Evolutionary conservation across 2,113 vertebrate genomes (phyloP).

Genomic region (Gymnarchus niloticus): DNA sequence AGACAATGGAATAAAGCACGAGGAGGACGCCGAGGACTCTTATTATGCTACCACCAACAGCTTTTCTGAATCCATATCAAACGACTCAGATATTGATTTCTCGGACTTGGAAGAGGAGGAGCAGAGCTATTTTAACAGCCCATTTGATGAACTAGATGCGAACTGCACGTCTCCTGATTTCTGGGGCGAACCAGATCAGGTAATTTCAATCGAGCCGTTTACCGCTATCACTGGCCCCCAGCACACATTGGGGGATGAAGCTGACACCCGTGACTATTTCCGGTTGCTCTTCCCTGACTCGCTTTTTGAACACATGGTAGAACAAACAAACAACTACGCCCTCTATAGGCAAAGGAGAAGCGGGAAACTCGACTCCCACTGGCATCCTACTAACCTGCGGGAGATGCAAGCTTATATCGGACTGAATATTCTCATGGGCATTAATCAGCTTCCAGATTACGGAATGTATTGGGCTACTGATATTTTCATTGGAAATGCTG

Average conservation of each 20-base stretch:
- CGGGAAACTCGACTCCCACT: constrained; percentile 68
- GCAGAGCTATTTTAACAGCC: constrained; percentile 62
- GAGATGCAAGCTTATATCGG: constrained; percentile 71
- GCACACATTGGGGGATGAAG: constrained; percentile 71
- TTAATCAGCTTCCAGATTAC: constrained; percentile 71
- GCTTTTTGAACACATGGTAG: constrained; percentile 77
- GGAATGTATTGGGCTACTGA: constrained; percentile 76
- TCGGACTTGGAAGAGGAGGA: constrained; percentile 73
- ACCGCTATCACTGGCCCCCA: constrained; percentile 64
- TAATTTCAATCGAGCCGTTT: constrained; percentile 67
- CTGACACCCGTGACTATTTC: constrained; percentile 76
- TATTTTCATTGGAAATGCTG: constrained; percentile 70
- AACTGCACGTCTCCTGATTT: constrained; percentile 66
- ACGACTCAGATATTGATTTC: constrained; percentile 75
- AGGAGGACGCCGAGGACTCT: constrained; percentile 66
- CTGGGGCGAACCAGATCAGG: constrained; percentile 73
- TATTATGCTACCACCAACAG: constrained; percentile 65
- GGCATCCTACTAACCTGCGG: constrained; percentile 68
- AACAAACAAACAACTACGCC: constrained; percentile 79
- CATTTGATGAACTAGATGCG: constrained; percentile 57
- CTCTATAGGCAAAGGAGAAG: constrained; percentile 71
- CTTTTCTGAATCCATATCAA: constrained; percentile 65
- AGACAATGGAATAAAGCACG: constrained; percentile 67
- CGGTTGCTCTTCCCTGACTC: constrained; percentile 75
- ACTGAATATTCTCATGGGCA: constrained; percentile 71